These are phyloP conservation scores for Saxidomus purpurata DNA, from an alignment of 1,140 invertebrate genomes.

Conservation along the genomic window DNA sequence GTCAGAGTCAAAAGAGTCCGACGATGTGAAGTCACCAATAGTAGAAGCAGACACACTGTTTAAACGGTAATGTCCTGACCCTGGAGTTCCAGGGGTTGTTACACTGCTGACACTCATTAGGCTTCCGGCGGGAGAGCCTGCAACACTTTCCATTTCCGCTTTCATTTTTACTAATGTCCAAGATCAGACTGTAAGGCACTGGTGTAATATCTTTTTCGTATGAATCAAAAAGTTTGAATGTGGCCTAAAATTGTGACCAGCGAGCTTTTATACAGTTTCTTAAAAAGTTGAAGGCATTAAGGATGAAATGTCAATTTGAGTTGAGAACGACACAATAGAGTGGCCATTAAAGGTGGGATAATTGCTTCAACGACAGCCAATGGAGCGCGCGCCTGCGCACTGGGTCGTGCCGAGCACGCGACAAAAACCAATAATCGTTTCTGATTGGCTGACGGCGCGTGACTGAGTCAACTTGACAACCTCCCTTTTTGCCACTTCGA, in stretches of 20 bases:
- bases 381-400: constrained; percentile 47
- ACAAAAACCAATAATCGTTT: constrained; percentile 61
- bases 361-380: constrained; percentile 59
- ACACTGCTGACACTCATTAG: constrained; percentile 58
- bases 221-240: constrained; percentile 51
- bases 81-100: constrained; percentile 56
- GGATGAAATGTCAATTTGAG: constrained; percentile 64
- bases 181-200: constrained; percentile 51
- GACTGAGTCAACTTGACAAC: constrained; percentile 48
- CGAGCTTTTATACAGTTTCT: constrained; percentile 46
- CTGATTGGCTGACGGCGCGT: constrained; percentile 63
- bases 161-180: constrained; percentile 33
- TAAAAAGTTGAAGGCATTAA: constrained; percentile 24
- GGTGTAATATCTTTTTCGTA: not conserved
- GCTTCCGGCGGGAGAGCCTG: constrained; percentile 54
- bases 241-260: constrained; percentile 29
- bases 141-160: constrained; percentile 42
- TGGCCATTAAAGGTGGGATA: constrained; percentile 61
- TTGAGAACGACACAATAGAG: constrained; percentile 67
- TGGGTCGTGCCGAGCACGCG: constrained; percentile 65
- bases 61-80: constrained; percentile 38
- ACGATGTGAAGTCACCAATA: constrained; percentile 38
- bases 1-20: constrained; percentile 61
- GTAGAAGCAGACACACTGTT: constrained; percentile 31
- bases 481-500: constrained; percentile 20